These are phyloP conservation scores for Aphis craccivora DNA, from an alignment of 1,140 invertebrate genomes.

Conservation along the genomic window DNA sequence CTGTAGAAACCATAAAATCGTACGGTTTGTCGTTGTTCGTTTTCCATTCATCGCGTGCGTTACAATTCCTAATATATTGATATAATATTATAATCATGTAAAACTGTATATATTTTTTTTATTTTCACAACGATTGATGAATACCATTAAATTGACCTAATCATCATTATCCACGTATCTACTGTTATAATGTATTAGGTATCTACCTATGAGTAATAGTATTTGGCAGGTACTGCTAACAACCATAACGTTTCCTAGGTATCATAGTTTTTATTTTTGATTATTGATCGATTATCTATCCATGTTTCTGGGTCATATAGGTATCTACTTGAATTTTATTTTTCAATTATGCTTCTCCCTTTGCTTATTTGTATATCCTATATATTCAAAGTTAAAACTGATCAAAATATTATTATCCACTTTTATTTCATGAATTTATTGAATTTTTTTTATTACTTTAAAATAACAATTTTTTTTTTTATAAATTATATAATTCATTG, in stretches of 20 bases:
- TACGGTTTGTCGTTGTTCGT: not conserved
- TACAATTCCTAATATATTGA: not conserved
- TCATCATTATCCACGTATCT: not conserved
- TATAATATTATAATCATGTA: not conserved
- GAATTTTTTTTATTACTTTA: not conserved
- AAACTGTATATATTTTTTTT: not conserved
- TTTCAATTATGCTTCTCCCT: not conserved
- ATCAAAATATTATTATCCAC: not conserved
- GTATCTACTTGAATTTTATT: not conserved
- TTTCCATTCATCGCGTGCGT: not conserved
- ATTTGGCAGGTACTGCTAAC: not conserved
- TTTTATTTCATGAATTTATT: not conserved
- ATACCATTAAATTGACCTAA: not conserved
- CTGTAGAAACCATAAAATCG: not conserved
- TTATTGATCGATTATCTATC: not conserved
- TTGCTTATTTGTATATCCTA: not conserved
- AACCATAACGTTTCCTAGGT: not conserved
- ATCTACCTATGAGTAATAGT: not conserved
- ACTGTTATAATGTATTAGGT: not conserved
- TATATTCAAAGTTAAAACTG: not conserved
- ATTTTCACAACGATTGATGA: not conserved
- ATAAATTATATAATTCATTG: not conserved
- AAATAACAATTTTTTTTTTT: not conserved
- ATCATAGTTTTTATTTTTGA: not conserved
- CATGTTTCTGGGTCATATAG: not conserved